A percentile compares a stretch with the other conserved stretches of the same genome.
These are phyloP conservation scores for Epirrhoe alternata DNA, from an alignment of 2,888 invertebrate species.

Conservation along the genomic window DNA sequence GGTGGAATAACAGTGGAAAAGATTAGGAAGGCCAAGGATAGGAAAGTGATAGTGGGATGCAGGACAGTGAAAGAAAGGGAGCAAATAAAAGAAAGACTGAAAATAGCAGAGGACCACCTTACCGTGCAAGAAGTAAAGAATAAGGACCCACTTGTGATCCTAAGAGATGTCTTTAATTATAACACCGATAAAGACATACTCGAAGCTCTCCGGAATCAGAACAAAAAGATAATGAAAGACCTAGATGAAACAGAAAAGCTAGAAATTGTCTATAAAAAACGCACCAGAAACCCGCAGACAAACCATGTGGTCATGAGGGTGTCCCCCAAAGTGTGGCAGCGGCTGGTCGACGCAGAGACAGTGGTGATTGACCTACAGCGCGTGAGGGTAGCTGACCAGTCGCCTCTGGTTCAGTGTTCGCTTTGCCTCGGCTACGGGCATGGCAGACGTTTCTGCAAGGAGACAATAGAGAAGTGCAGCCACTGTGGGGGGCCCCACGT, in stretches of 20 bases:
- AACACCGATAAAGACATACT: conserved; percentile 3
- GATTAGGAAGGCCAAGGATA: neutral
- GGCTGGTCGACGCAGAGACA: conserved; percentile 14
- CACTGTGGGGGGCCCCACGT: conserved; percentile 15
- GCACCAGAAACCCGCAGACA: neutral
- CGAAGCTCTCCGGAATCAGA: neutral
- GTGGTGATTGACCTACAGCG: conserved; percentile 40
- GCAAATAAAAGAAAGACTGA: conserved; percentile 24
- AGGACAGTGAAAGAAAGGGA: neutral
- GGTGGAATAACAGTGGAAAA: neutral
- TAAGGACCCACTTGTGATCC: conserved; percentile 33
- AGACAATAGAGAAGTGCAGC: conserved; percentile 1
- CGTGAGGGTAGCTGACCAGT: conserved; percentile 33
- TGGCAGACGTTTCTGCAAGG: too few species aligned
- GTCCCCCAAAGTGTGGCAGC: conserved; percentile 30
- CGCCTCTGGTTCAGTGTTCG: conserved; percentile 34
- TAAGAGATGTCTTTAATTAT: conserved; percentile 30
- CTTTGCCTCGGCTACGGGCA: neutral
- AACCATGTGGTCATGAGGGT: conserved; percentile 14
- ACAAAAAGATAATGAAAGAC: too few species aligned
- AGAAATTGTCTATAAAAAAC: neutral
- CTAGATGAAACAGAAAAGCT: too few species aligned
- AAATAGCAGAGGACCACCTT: conserved; percentile 12
- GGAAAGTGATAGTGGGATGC: too few species aligned
- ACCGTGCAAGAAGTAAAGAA: conserved; percentile 32